phyloP scores from a whole-genome alignment of 1,140 invertebrate genomes.

The Drosophila sturtevanti region DNA sequence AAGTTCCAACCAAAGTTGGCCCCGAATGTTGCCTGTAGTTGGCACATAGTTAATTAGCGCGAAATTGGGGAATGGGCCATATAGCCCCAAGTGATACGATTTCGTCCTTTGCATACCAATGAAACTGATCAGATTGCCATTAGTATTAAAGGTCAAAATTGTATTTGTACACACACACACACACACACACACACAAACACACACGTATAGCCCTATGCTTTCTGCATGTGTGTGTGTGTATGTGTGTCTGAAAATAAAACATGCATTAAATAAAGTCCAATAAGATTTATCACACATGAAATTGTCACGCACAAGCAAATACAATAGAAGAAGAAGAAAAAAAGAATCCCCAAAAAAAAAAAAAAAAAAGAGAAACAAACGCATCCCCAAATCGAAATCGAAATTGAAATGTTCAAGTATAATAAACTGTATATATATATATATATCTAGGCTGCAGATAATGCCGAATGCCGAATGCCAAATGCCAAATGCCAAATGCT shows the following conservation, averaged over 20 bases:
- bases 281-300: conserved; percentile 66
- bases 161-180: no score
- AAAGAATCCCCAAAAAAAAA: no score
- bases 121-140: conserved; percentile 72
- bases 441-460: no score
- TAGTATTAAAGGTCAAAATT: conserved; percentile 59
- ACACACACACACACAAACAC: not conserved
- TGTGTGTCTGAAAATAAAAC: conserved; percentile 47
- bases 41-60: conserved; percentile 80
- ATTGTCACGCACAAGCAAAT: conserved; percentile 68
- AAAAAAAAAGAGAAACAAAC: no score
- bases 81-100: not conserved
- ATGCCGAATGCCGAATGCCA: no score
- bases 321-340: conserved; percentile 7
- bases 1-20: conserved; percentile 66
- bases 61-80: conserved; percentile 52
- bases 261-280: conserved; percentile 60
- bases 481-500: not conserved
- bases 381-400: conserved; percentile 33
- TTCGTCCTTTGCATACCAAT: conserved; percentile 65
- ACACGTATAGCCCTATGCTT: no score
- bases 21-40: conserved; percentile 42
- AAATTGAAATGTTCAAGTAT: conserved; percentile 57
- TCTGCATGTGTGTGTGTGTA: conserved; percentile 14
- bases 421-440: conserved; percentile 17